Conservation (phyloP, 2,797 vertebrate species). For the Astyanax mexicanus region DNA sequence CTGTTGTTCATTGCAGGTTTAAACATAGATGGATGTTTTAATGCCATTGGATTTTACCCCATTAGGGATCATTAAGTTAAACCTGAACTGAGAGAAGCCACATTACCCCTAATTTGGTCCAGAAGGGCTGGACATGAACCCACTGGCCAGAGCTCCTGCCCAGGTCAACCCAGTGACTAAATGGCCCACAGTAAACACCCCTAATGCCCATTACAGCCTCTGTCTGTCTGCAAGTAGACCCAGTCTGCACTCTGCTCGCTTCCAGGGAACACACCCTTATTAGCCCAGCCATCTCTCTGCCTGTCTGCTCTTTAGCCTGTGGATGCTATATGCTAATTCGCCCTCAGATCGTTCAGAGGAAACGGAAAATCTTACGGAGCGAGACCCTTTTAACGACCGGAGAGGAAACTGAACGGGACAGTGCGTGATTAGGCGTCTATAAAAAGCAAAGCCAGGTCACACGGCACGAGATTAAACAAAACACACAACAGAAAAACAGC, state of each 20-base stretch:
- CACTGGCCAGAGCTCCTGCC: constrained; percentile 28
- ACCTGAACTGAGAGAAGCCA: neutral
- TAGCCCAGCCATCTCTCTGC: constrained; percentile 31
- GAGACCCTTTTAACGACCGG: neutral
- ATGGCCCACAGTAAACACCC: constrained; percentile 36
- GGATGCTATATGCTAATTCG: constrained; percentile 40
- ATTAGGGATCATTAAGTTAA: neutral
- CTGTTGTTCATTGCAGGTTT: no score
- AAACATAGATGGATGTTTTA: no score
- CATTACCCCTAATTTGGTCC: neutral
- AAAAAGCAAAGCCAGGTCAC: neutral
- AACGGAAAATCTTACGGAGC: neutral
- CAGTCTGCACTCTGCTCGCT: constrained; percentile 21
- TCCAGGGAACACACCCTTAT: constrained; percentile 25
- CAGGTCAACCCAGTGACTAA: constrained; percentile 29
- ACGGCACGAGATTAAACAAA: neutral
- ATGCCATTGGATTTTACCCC: no score
- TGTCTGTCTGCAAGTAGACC: constrained; percentile 33
- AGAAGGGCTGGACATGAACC: neutral
- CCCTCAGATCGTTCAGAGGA: constrained; percentile 48
- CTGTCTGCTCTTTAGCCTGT: constrained; percentile 22
- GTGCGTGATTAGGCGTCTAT: neutral
- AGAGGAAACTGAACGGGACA: neutral
- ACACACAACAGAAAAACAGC: neutral
- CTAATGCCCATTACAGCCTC: constrained; percentile 33